Base-by-base conservation (phyloP, 37 sponge, comb jelly and placozoan species). In the Bolinopsis microptera region DNA sequence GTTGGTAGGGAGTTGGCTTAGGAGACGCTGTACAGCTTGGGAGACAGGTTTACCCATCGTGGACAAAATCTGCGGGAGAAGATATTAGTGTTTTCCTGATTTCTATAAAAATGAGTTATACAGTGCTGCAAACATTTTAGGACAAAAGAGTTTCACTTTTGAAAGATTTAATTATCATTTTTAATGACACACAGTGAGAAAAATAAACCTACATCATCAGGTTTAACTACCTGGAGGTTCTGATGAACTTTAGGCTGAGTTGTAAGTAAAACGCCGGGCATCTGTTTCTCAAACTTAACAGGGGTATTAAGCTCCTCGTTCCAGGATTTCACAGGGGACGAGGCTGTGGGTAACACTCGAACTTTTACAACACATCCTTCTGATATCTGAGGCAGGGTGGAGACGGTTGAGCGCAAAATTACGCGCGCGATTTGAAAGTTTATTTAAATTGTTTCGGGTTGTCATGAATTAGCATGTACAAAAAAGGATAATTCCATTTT, bases 261-360 rank as follows among this genome's bases (percentile, higher is more conserved):
- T 2, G 41, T 86, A 0, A 86, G 90, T n/a, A 86, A 27, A 23
- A 86, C 90, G 2, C 90, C 90, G 26, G 90, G 90, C 1, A 86
- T 9, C 28, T 86, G 90, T 38, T 86, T 41, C 31, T 86, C 90
- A 8, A 86, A 33, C 30, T 86, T 86, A 0, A 86, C 90, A 25
- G 90, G 90, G 22, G 90, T 86, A 48, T 86, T 86, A 1, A 86
- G 61, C 28, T 86, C 90, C 90, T 86, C 90, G n/a, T 18, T 86
- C 90, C 90, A 86, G 21, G 90, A 86, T 39, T 86, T 86, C 0
- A 86, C 61, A 41, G 90, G 90, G 31, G 90, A 86, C 26, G 90
- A 86, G 22, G 90, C n/a, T 2, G 90, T 28, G 41, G 90, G 90
- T 26, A 86, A 48, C 26, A 86, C 90, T 34, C 61, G 41, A 0